Base-by-base conservation (phyloP, 1,140 invertebrate species). In the Orchesella cincta region DNA sequence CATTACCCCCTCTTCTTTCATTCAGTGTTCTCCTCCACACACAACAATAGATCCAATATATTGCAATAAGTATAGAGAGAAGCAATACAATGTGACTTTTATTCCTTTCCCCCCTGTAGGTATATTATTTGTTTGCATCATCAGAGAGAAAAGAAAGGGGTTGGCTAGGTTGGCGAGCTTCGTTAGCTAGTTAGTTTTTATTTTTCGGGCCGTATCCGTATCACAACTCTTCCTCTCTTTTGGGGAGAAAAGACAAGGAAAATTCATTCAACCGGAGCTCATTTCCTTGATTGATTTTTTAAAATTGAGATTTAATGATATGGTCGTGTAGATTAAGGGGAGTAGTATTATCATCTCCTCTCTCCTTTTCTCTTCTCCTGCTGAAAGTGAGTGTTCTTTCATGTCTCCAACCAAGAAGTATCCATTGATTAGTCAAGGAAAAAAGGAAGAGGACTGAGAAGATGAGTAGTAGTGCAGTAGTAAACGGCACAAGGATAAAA, bases 281-380 rank as follows among this genome's bases (percentile, higher is more conserved):
- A 23, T 57, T 18, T 57, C 23, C 52, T 57, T 33, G 62, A 67
- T 67, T 67, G 62, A 67, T 67, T 67, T 67, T 62, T 67, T 33
- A 16, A 67, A 67, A 67, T 67, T 67, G 62, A 67, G 31, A 67
- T 67, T 67, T 67, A 67, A 67, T 67, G 62, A 67, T 67, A 57
- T 57, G 52, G 52, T 57, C 52, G 2, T 67, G 31, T 31, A 67
- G 62, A 67, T 33, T 46, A 12, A 46, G 8, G 39, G 39, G n/a
- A n/a, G n/a, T n/a, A n/a, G n/a, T n/a, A n/a, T n/a, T n/a, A n/a
- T n/a, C n/a, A n/a, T n/a, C n/a, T n/a, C n/a, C n/a, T n/a, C n/a
- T n/a, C n/a, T n/a, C n/a, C n/a, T n/a, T n/a, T n/a, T n/a, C n/a
- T n/a, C n/a, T n/a, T n/a, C n/a, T n/a, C n/a, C n/a, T n/a, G n/a